Conservation (phyloP, 2,797 vertebrate genomes). For the Phoeniculus purpureus region DNA sequence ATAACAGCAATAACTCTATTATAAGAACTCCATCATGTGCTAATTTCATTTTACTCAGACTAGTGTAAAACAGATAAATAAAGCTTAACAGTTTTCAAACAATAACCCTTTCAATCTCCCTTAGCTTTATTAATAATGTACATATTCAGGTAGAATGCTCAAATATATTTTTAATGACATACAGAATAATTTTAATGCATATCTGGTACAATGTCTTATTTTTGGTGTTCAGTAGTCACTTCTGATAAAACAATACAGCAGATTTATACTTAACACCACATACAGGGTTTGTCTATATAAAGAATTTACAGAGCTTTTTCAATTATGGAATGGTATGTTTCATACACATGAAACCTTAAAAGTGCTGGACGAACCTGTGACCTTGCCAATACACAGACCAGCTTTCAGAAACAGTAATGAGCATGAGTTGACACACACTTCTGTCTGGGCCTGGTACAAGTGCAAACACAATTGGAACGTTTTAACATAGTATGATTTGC, state of each 20-base stretch:
- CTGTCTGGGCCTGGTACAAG: neutral
- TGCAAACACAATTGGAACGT: conserved; percentile 35
- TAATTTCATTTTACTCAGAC: neutral
- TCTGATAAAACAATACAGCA: conserved; percentile 63
- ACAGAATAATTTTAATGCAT: conserved; percentile 45
- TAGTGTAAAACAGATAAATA: conserved; percentile 1
- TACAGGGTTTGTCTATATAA: conserved; percentile 57
- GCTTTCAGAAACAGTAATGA: conserved; percentile 53
- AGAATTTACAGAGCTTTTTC: conserved; percentile 69
- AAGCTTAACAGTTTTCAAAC: neutral
- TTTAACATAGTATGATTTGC: neutral
- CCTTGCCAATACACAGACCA: conserved; percentile 40
- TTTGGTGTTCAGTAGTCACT: conserved; percentile 65
- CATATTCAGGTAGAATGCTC: neutral
- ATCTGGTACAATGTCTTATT: conserved; percentile 60
- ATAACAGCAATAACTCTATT: neutral
- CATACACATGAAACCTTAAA: conserved; percentile 46
- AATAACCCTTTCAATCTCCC: conserved; percentile 23
- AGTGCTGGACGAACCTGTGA: conserved; percentile 35
- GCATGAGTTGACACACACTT: conserved; percentile 15
- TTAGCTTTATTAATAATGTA: conserved; percentile 63
- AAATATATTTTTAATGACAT: neutral
- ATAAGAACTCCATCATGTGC: neutral
- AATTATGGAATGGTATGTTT: conserved; percentile 51
- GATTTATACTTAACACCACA: conserved; percentile 55